Conservation (phyloP, 2,888 invertebrate genomes). For the Sesamia inferens region DNA sequence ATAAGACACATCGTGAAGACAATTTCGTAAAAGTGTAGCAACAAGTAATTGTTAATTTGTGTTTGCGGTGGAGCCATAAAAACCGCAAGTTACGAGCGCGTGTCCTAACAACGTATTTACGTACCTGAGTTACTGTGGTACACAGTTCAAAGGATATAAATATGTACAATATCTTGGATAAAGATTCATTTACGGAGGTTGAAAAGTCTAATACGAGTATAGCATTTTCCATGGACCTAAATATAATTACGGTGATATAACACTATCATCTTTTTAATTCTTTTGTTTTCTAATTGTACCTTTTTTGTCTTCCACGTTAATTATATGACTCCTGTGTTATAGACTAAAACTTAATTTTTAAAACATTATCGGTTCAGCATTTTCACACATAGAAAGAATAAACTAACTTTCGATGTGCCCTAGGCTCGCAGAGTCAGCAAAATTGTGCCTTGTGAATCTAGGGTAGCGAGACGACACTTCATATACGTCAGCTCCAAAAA, state of each 20-base stretch:
- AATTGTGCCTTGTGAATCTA: too few relatives aligned
- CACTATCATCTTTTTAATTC: not conserved
- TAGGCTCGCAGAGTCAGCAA: too few relatives aligned
- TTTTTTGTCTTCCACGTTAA: not conserved
- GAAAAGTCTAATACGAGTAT: not conserved
- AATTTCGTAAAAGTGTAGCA: slow-evolving; percentile 52
- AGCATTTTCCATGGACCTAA: not conserved
- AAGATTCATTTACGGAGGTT: not conserved
- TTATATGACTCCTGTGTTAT: not conserved
- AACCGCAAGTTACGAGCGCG: slow-evolving; percentile 62
- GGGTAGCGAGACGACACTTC: too few relatives aligned
- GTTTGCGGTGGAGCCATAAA: slow-evolving; percentile 68
- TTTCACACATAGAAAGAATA: too few relatives aligned
- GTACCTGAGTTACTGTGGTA: slow-evolving; percentile 67
- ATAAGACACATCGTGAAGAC: slow-evolving; percentile 40
- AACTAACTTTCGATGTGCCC: too few relatives aligned
- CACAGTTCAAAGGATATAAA: slow-evolving; percentile 39
- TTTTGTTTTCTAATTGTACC: not conserved
- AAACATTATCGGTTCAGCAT: not conserved
- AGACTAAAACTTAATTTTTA: not conserved
- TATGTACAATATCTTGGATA: slow-evolving; percentile 35
- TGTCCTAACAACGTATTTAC: slow-evolving; percentile 64
- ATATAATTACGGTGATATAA: not conserved
- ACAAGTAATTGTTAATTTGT: slow-evolving; percentile 62
- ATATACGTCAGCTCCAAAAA: too few relatives aligned